Conservation (phyloP, 2,113 vertebrate genomes). For the Labeo catla region DNA sequence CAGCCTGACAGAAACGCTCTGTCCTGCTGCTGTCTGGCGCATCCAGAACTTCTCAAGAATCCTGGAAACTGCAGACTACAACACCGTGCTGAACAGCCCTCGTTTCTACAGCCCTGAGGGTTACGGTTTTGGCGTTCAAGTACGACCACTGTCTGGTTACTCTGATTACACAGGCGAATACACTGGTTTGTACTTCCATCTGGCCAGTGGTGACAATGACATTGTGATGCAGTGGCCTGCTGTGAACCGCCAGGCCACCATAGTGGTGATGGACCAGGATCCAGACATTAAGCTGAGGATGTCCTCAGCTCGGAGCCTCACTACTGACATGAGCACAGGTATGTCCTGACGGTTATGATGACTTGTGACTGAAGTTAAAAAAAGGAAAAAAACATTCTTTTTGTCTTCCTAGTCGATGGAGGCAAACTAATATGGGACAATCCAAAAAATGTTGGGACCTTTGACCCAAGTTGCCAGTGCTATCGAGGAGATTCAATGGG, state of each 20-base stretch:
- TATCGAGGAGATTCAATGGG: conserved; percentile 63
- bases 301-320: conserved; percentile 84
- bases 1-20: conserved; percentile 82
- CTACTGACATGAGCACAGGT: conserved; percentile 74
- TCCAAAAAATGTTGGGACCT: conserved; percentile 66
- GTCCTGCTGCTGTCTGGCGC: conserved; percentile 83
- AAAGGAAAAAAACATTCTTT: background rate
- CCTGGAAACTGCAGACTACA: conserved; percentile 58
- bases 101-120: conserved; percentile 88
- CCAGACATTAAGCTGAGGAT: conserved; percentile 82
- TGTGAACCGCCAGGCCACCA: conserved; percentile 79
- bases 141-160: conserved; percentile 70
- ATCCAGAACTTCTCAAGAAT: conserved; percentile 81
- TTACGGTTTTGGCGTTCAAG: conserved; percentile 78
- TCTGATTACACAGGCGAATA: conserved; percentile 70
- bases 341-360: background rate
- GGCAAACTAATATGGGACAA: conserved; percentile 68
- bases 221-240: conserved; percentile 86
- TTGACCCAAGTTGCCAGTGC: conserved; percentile 59
- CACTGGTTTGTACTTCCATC: conserved; percentile 77
- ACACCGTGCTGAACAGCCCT: conserved; percentile 72
- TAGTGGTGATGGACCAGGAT: conserved; percentile 89
- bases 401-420: conserved; percentile 53
- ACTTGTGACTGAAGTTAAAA: background rate
- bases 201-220: conserved; percentile 87